Base-by-base conservation (phyloP, 2,888 invertebrate genomes). In the Pomacea canaliculata region DNA sequence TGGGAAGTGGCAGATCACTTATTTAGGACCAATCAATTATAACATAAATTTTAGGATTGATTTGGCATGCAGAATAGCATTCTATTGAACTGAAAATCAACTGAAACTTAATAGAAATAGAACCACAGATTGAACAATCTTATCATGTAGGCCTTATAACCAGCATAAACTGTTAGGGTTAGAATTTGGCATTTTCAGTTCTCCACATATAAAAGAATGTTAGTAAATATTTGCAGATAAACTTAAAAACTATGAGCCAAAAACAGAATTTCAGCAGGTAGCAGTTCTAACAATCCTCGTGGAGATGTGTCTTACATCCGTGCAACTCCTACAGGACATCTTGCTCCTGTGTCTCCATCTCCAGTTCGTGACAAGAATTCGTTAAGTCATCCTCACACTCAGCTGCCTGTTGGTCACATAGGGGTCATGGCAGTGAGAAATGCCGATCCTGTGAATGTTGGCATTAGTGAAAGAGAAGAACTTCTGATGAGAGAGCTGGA, bases 401-500 rank as follows among this genome's bases (percentile, higher is more conserved):
- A 78, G 27, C 78, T 66, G 18, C 66, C 73, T 37, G 49, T 62
- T 27, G 69, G 72, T n/a, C 8, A 76, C 66, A 63, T 72, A 71
- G 46, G n/a, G 46, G n/a, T 76, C 46, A 46, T 51, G 72, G 62
- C 65, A 46, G 67, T 63, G 70, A 56, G 51, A 46, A 16, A 71
- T 46, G 70, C 59, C 19, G 37, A 27, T 12, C 72, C 71, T 0
- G 90, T 89, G 85, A 56, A 16, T 56, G 89, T 90, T 73, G 86
- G 88, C 65, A 77, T 78, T 76, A 77, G 76, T 63, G 77, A 78
- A 23, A 86, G 89, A 75, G 90, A 94, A 92, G 93, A 94, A 70
- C 91, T 94, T 77, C 92, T 94, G 18, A 93, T 94, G 86, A 92
- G 96, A 70, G 98, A 99, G 90, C 92, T 99, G 82, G 97, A 98